phyloP scores from a whole-genome alignment of 23 tunicate species.

The Phallusia fumigata region DNA sequence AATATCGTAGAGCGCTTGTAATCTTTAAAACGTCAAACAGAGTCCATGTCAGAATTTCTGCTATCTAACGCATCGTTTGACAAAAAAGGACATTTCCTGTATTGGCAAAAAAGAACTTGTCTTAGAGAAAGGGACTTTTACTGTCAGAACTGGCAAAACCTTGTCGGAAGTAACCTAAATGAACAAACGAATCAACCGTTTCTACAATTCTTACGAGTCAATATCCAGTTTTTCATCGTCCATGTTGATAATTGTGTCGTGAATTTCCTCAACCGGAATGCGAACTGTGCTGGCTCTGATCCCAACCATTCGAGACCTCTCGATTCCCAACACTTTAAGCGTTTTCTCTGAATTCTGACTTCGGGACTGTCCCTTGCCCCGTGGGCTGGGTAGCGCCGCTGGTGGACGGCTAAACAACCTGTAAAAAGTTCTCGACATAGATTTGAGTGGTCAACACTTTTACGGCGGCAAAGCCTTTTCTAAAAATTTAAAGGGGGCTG shows the following conservation, averaged over 20 bases:
- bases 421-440: background rate
- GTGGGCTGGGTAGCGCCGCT: conserved; percentile 31
- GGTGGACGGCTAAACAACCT: conserved; percentile 76
- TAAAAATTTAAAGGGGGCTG: no score
- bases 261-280: conserved; percentile 71
- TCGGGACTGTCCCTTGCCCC: conserved; percentile 26
- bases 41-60: no score
- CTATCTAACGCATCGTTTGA: no score
- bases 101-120: no score
- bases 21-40: conserved; percentile 10
- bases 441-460: background rate
- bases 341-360: conserved; percentile 17
- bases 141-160: no score
- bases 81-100: no score
- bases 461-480: no score
- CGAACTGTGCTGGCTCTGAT: conserved; percentile 73
- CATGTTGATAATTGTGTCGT: conserved; percentile 80
- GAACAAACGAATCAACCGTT: no score
- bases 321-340: conserved; percentile 68
- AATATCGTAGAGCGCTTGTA: conserved; percentile 84
- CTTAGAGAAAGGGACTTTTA: no score
- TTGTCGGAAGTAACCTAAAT: no score
- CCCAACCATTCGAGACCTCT: conserved; percentile 74
- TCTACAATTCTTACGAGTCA: conserved; percentile 55
- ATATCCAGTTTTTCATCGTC: conserved; percentile 65